Base-by-base conservation (phyloP, 1,140 invertebrate genomes). In the Littorina saxatilis region DNA sequence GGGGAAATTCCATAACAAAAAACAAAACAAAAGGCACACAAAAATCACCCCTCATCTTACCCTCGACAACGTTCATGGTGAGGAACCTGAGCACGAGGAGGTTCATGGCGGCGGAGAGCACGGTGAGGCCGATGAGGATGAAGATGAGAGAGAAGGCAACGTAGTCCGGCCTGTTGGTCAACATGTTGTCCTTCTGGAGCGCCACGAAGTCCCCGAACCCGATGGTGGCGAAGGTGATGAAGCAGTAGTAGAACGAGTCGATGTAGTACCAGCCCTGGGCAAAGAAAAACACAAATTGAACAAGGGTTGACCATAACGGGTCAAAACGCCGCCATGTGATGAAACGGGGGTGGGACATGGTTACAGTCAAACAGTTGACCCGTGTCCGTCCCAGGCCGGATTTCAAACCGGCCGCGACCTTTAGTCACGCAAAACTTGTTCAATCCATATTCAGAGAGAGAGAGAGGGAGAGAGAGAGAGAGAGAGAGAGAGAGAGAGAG, bases 211-310 rank as follows among this genome's bases (percentile, higher is more conserved):
- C 95, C 17, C 95, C 95, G 86, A 95, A 95, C 47, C 96, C 97
- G 85, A 99, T 99, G n/a, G 98, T 99, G 0, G 98, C 99, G 40
- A 99, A 93, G 0, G 98, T 99, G 66, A 99, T 98, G 92, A 99
- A 99, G 91, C 98, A 99, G 91, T 99, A 99, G 92, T 99, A 99
- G 87, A 99, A 97, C 78, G 97, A 97, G 91, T 99, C 98, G 89
- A 99, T 98, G 91, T 99, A 99, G 80, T 96, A 96, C 99, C 99
- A 99, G 3, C 96, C 96, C 91, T 99, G 75, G 2, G n/a, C 11
- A 23, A 95, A 39, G 40, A 43, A 40, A 9, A 39, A 43, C 23
- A 5, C 29, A 5, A 58, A 23, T 11, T 58, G 4, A 58, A 58
- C 55, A 47, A 5, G 17, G 43, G 43, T 47, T n/a, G n/a, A n/a